Base-by-base conservation (phyloP, 2,113 vertebrate genomes). In the Gadus chalcogrammus region DNA sequence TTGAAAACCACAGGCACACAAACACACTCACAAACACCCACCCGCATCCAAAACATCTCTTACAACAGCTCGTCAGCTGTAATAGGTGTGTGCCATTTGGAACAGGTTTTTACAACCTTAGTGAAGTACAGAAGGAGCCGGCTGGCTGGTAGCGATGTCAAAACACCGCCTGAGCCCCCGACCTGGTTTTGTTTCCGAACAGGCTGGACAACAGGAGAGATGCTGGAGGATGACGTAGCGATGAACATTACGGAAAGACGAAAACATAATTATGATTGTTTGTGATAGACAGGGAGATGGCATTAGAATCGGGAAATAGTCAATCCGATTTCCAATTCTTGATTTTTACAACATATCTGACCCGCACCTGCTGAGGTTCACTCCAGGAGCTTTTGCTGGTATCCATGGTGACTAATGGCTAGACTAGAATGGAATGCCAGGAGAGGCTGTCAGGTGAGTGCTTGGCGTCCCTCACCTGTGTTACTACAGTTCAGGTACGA, bases 341-440 rank as follows among this genome's bases (percentile, higher is more conserved):
- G 12, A 48, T 48, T 48, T 48, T 48, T 48, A 9, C 42, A 48
- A 48, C 42, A 48, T 48, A 48, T 35, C 31, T 35, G 31, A 9
- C 11, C 5, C 42, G 8, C 8, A 12, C 42, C 42, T 48, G 8
- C 5, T 48, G 42, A 48, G 42, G 42, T 9, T 9, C 11, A 48
- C 42, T 48, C 42, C 42, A 48, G 8, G 9, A 1, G 42, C 68
- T 48, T 28, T 61, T 62, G 17, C 68, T 35, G 15, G 27, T 64
- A 27, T 59, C 61, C 69, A 68, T 71, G 58, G 27, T 7, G 59
- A 68, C 65, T 17, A 12, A 48, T 7, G 42, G 42, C 42, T 24
- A 24, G 67, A 15, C 24, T 42, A 17, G 69, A 70, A 63, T 63
- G 35, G 61, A 72, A 77, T 72, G 65, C 31, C 17, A 42, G 65